Conservation (phyloP, 2,797 vertebrate species). For the Peromyscus eremicus region DNA sequence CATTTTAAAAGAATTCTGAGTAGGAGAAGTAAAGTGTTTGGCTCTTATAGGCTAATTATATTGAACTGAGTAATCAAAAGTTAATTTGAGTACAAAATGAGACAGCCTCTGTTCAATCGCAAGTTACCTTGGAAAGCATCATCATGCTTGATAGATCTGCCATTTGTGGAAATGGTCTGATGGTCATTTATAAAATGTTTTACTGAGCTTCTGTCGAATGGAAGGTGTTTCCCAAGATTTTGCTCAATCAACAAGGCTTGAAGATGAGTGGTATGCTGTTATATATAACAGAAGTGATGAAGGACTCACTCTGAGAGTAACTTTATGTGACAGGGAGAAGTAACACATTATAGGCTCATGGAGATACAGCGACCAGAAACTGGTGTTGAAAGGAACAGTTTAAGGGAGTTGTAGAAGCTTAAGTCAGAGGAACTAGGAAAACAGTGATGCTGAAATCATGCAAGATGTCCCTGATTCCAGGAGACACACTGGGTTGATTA, state of each 20-base stretch:
- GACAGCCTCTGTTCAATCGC: background rate
- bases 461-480: background rate
- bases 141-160: background rate
- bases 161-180: background rate
- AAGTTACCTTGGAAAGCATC: background rate
- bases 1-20: conserved; percentile 4
- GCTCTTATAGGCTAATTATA: background rate
- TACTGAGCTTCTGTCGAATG: background rate
- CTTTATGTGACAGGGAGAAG: background rate
- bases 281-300: background rate
- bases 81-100: background rate
- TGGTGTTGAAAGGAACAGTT: background rate
- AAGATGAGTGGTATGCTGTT: background rate
- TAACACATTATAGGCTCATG: background rate
- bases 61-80: background rate
- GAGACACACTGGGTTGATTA: background rate
- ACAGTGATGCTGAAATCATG: background rate
- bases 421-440: background rate
- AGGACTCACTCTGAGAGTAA: background rate
- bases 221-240: background rate
- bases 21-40: conserved; percentile 1
- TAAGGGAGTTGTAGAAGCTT: background rate
- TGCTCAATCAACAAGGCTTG: background rate
- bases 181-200: background rate
- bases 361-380: background rate